Evolutionary conservation across 2,888 invertebrate species (phyloP), one percentile per base, ranked within the genome.

Genomic region (Thereva unica): DNA sequence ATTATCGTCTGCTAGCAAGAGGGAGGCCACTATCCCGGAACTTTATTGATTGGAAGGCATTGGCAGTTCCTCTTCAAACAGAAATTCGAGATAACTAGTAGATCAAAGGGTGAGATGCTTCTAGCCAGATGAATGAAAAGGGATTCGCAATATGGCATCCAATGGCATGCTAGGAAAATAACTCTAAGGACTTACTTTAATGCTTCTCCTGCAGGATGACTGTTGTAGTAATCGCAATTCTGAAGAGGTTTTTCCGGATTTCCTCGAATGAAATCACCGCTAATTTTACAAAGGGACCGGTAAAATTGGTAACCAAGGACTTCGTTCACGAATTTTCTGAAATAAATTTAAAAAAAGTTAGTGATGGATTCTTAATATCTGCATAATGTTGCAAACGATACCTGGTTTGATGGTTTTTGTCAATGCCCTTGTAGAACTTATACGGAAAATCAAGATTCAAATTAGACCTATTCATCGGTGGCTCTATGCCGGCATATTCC

Each of bases 371-470:
- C 23, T 23, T 23, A 75, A 41, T 75, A 74, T 1, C 75, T 57
- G 5, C 35, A 50, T 34, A 37, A 50, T 8, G 38, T 23, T 23
- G 2, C 23, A 5, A 23, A 23, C 23, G 23, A 10, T 57, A 76
- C 76, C 73, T 73, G 4, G 76, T 73, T 68, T 75, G 74, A 45
- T 74, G 67, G 35, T 64, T 71, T 10, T 75, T 70, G 50, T 74
- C 74, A 37, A 75, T 70, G 6, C 75, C 74, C 44, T 76, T 86
- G 8, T 87, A 85, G 7, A 89, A 90, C 73, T 89, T 90, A n/a
- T 88, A 85, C 7, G 88, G 89, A 12, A 89, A 85, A 74, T 90
- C 90, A 69, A 89, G 89, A 76, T 89, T 86, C 2, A 83, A 81
- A 67, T 86, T 84, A 41, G 82, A 82, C 68, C 89, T 82, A 64